Conservation (phyloP, 2,888 invertebrate genomes). For the Caenorhabditis angaria region DNA sequence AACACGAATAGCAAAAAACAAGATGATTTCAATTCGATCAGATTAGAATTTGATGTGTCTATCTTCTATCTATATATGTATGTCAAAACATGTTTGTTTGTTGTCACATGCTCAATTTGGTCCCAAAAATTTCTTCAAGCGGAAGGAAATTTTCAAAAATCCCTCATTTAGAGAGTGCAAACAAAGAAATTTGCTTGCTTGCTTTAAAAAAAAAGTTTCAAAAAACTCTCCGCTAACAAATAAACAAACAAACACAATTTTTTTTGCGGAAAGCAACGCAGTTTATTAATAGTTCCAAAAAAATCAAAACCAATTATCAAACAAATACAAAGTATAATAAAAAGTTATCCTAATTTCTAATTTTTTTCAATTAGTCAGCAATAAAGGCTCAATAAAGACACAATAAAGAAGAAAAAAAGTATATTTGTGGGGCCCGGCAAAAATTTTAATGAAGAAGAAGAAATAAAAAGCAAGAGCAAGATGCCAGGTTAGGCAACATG, state of each 20-base stretch:
- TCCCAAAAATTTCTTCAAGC: no score
- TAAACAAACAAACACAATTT: not conserved
- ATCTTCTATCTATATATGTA: no score
- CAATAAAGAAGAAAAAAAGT: not conserved
- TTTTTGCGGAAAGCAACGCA: slow-evolving; percentile 7
- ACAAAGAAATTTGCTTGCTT: not conserved
- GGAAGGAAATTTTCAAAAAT: no score
- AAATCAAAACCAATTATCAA: not conserved
- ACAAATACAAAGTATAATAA: not conserved
- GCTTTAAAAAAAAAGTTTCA: not conserved
- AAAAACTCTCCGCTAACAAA: no score
- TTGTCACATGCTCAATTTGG: no score
- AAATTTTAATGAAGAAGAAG: no score
- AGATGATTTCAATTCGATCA: no score
- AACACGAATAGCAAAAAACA: no score
- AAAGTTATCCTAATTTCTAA: not conserved
- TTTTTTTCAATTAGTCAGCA: not conserved
- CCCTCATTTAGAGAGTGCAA: no score
- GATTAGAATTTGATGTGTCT: no score
- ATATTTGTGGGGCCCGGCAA: slow-evolving; percentile 4
- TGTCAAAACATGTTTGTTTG: no score
- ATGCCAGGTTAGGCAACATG: slow-evolving; percentile 10
- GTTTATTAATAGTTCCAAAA: slow-evolving; percentile 5
- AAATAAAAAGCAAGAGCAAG: no score
- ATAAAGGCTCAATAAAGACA: slow-evolving; percentile 1